phyloP scores from a whole-genome alignment of 23 tunicate genomes.

The Ascidia mentula region DNA sequence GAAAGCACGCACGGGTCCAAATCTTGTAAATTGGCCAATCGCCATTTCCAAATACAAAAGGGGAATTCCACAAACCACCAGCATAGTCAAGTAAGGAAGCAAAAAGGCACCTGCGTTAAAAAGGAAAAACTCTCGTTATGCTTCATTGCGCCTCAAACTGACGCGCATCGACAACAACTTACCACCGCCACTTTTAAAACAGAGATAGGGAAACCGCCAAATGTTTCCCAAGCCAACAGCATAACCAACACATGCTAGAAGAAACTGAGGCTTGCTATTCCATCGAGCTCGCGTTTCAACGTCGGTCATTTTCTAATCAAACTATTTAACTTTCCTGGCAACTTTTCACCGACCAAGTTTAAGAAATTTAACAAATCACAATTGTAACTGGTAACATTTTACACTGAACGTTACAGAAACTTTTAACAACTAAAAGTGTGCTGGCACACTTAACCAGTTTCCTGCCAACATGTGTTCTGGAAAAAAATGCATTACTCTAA shows the following conservation, averaged over 20 bases:
- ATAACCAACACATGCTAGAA: slow-evolving; percentile 33
- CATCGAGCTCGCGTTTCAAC: slow-evolving; percentile 15
- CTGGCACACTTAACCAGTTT: too few relatives aligned
- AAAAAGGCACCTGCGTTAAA: slow-evolving; percentile 67
- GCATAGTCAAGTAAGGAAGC: slow-evolving; percentile 81
- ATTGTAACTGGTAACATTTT: too few relatives aligned
- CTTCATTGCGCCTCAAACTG: too few relatives aligned
- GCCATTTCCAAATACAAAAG: slow-evolving; percentile 90
- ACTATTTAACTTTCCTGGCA: too few relatives aligned
- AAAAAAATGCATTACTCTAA: too few relatives aligned
- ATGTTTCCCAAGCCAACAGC: slow-evolving; percentile 65
- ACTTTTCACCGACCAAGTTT: too few relatives aligned
- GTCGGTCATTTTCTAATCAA: too few relatives aligned
- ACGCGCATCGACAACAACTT: neutral
- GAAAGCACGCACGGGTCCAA: slow-evolving; percentile 79
- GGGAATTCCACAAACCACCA: slow-evolving; percentile 77
- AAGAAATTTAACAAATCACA: too few relatives aligned
- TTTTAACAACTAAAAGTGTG: too few relatives aligned
- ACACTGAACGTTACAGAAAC: too few relatives aligned
- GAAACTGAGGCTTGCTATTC: slow-evolving; percentile 35
- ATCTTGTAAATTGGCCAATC: slow-evolving; percentile 74
- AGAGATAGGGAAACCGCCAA: slow-evolving; percentile 58
- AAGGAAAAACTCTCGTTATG: too few relatives aligned
- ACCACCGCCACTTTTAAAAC: slow-evolving; percentile 47
- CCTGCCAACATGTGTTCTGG: too few relatives aligned